Conservation (phyloP, 53 echinoderm and acorn worm genomes). For the Astropecten irregularis region DNA sequence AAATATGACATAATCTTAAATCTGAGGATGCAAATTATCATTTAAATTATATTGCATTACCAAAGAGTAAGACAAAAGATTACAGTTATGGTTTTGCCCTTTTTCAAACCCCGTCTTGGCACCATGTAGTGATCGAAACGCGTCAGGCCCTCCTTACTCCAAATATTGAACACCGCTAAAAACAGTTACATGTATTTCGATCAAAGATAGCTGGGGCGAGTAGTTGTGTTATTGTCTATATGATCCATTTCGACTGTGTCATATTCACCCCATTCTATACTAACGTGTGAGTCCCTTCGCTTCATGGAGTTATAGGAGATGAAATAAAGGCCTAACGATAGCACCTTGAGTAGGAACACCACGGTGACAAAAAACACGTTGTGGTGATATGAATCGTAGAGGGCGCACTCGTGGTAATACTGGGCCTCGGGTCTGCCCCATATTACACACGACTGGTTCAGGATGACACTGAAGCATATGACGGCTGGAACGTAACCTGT, state of each 20-base stretch:
- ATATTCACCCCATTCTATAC: conserved; percentile 58
- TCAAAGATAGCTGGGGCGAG: background rate
- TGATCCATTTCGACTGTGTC: conserved; percentile 58
- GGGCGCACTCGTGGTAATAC: conserved; percentile 77
- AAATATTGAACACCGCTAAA: too few relatives aligned
- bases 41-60: too few relatives aligned
- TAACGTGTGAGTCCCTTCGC: background rate
- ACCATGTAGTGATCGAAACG: too few relatives aligned
- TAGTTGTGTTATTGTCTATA: background rate
- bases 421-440: conserved; percentile 66
- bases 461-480: conserved; percentile 67
- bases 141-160: too few relatives aligned
- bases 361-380: conserved; percentile 64
- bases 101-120: too few relatives aligned
- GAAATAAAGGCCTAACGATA: conserved; percentile 49
- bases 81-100: too few relatives aligned
- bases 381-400: conserved; percentile 70
- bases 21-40: too few relatives aligned
- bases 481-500: conserved; percentile 77
- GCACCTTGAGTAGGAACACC: conserved; percentile 67
- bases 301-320: conserved; percentile 37
- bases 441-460: conserved; percentile 68
- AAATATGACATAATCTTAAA: too few relatives aligned
- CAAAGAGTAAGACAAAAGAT: too few relatives aligned
- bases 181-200: too few relatives aligned